Percentiles rank a stretch among this genome's conserved stretches.
Conservation (phyloP, 2,797 vertebrate genomes). For the Argya squamiceps region DNA sequence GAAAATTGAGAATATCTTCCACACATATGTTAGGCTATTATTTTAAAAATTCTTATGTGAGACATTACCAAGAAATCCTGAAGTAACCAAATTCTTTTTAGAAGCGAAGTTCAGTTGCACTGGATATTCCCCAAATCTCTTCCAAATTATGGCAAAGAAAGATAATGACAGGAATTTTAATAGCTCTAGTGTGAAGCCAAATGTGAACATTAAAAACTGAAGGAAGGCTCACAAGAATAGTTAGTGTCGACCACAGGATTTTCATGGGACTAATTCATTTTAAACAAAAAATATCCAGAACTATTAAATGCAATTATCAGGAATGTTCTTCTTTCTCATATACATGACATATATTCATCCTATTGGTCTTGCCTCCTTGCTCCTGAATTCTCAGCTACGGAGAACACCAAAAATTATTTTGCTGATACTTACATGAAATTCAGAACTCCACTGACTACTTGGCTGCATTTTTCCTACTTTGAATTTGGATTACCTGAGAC, state of each 20-base stretch:
- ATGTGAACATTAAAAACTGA: background rate
- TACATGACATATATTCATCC: background rate
- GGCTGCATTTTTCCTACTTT: background rate
- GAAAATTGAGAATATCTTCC: background rate
- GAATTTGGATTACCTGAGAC: background rate
- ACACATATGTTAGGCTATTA: background rate
- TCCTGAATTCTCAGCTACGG: background rate
- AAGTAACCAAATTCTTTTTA: background rate
- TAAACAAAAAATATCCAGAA: background rate
- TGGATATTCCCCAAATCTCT: background rate
- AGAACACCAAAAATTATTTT: background rate
- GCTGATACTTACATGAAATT: background rate
- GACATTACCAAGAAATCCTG: background rate
- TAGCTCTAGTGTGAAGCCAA: background rate
- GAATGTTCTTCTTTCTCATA: background rate
- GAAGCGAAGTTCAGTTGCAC: background rate
- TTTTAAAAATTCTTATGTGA: background rate
- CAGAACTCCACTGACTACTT: background rate
- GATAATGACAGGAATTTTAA: background rate
- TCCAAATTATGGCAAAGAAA: background rate
- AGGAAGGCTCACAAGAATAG: background rate
- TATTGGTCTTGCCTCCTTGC: background rate
- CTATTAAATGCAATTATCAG: background rate
- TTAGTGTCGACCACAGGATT: background rate
- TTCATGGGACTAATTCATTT: background rate